Conservation (phyloP, 1,140 invertebrate genomes). For the Cecropterus lyciades region DNA sequence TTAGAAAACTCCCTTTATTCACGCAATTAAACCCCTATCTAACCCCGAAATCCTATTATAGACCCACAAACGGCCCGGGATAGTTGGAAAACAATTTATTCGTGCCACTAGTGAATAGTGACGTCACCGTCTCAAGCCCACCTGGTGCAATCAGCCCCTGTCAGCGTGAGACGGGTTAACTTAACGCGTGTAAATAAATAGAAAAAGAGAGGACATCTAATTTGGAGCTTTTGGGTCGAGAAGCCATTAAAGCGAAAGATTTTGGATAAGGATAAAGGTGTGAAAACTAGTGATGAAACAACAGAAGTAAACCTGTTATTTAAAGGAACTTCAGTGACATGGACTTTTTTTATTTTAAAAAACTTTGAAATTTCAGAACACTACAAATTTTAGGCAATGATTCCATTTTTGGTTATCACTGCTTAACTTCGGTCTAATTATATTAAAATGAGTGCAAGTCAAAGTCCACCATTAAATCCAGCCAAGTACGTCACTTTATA, state of each 20-base stretch:
- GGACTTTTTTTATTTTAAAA: too few relatives aligned
- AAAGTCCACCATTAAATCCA: too few relatives aligned
- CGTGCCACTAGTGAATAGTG: constrained; percentile 31
- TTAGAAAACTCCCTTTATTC: background rate
- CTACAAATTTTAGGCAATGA: too few relatives aligned
- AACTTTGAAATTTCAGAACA: too few relatives aligned
- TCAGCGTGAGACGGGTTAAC: constrained; percentile 43
- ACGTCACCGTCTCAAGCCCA: constrained; percentile 38
- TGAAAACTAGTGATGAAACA: too few relatives aligned
- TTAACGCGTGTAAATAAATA: constrained; percentile 36
- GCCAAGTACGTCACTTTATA: too few relatives aligned
- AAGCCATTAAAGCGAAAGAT: constrained; percentile 18
- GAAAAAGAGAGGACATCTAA: constrained; percentile 33
- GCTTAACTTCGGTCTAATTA: too few relatives aligned
- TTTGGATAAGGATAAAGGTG: constrained; percentile 1
- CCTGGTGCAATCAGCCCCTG: constrained; percentile 43
- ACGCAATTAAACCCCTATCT: constrained; percentile 12
- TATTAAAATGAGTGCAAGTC: too few relatives aligned
- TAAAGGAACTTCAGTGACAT: too few relatives aligned
- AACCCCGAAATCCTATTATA: constrained; percentile 26
- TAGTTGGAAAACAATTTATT: constrained; percentile 40
- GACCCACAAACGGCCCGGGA: constrained; percentile 26
- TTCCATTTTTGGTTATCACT: too few relatives aligned
- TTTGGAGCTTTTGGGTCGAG: constrained; percentile 19
- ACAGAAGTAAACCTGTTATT: too few relatives aligned